Base-by-base conservation (phyloP, 1,140 invertebrate genomes). In the Oedothorax gibbosus region DNA sequence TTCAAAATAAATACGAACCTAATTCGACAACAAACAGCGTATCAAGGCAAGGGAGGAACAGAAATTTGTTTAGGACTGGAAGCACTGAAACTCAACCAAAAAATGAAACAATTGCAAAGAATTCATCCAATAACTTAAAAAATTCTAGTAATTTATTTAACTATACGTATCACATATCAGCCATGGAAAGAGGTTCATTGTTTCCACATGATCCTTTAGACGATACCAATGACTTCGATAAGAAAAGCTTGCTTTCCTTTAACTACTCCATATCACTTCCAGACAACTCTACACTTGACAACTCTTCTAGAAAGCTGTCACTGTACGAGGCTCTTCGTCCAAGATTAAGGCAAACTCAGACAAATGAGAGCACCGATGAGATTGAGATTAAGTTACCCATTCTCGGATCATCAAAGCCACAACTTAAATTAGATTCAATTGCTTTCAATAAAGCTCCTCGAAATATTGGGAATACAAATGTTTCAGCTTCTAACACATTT, bases 291-390 rank as follows among this genome's bases (percentile, higher is more conserved):
- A 68, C 18, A 68, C 6, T 35, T 7, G 60, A 62, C 18, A 50
- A 35, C 12, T 14, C 15, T 15, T 9, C 49, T 51, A 53, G 21
- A 57, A 77, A 77, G 15, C n/a, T 77, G n/a, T 62, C 73, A 15
- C 60, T 82, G 62, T 82, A 82, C 54, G 68, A 82, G 15, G 12
- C 69, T 20, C 57, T 82, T 7, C 57, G 69, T 0, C 80, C 80
- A 9, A 54, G 69, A 15, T 57, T 82, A 11, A 15, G 57, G 0
- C 20, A 64, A 50, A 51, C 18, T 21, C 60, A 51, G 20, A 12
- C 10, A 50, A 64, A 65, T 50, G 11, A 6, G n/a, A 18, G n/a
- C 0, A 71, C 4, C 1, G 35, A 71, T 14, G 49, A 51, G 8
- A 7, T 69, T 4, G 53, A 69, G 18, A 15, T 51, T 53, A 51